A percentile compares a stretch with the other conserved stretches of the same genome.
These are phyloP conservation scores for Dicycla oo DNA, from an alignment of 2,888 invertebrate species.

Conservation along the genomic window DNA sequence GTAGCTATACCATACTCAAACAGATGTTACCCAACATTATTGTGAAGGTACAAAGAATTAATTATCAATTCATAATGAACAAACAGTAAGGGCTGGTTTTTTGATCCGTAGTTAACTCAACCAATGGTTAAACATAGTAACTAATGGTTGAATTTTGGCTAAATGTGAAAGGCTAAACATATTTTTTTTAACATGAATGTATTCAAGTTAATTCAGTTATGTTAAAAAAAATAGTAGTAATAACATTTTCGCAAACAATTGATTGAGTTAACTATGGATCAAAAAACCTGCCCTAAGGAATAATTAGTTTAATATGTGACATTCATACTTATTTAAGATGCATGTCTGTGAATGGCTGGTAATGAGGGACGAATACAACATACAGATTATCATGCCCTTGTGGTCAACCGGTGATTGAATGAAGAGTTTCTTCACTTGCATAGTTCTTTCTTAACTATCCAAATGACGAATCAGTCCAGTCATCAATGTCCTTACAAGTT, in stretches of 20 bases:
- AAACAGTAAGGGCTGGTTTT: no score
- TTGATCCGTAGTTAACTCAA: no score
- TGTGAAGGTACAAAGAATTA: slow-evolving; percentile 1
- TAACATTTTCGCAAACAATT: no score
- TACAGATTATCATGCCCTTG: background rate
- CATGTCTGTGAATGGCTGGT: background rate
- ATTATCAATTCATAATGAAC: slow-evolving; percentile 14
- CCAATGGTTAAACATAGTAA: no score
- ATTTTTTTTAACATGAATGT: no score
- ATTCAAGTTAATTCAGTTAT: no score
- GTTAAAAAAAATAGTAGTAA: no score
- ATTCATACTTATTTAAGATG: slow-evolving; percentile 1
- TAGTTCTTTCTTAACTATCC: background rate
- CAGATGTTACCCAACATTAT: background rate
- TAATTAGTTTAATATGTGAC: slow-evolving; percentile 3
- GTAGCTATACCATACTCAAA: slow-evolving; percentile 1
- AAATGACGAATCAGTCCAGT: background rate
- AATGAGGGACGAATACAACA: background rate
- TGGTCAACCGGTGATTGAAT: background rate
- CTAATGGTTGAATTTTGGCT: no score
- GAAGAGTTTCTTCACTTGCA: background rate
- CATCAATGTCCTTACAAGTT: background rate
- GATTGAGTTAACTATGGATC: no score
- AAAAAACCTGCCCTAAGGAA: no score
- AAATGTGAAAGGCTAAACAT: no score